Evolutionary conservation across 2,888 invertebrate genomes (phyloP).

Genomic region (Amblyteles armatorius): DNA sequence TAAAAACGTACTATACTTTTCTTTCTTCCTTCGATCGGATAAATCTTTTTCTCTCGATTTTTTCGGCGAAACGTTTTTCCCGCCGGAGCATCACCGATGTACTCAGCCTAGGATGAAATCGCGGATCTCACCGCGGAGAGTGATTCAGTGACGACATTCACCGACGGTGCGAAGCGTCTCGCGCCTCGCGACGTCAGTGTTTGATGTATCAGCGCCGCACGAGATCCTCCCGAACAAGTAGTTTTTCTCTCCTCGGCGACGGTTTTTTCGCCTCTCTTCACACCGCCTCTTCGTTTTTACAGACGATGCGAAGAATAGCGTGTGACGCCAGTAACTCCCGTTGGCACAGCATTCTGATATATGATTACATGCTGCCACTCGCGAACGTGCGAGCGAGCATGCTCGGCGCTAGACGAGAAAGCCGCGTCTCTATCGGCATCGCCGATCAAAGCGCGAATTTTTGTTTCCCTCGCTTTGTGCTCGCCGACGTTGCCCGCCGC

Average conservation of each 20-base stretch:
- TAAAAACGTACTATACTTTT: no score
- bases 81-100: not conserved
- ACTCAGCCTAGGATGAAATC: not conserved
- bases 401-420: constrained; percentile 11
- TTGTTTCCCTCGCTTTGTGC: constrained; percentile 25
- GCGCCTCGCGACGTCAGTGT: not conserved
- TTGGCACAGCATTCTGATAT: constrained; percentile 36
- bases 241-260: not conserved
- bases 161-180: not conserved
- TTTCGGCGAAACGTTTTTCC: not conserved
- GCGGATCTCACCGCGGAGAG: not conserved
- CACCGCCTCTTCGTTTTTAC: not conserved
- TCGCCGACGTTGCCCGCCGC: not conserved
- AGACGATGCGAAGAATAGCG: constrained; percentile 34
- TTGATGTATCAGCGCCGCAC: not conserved
- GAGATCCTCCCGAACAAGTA: not conserved
- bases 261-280: not conserved
- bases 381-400: not conserved
- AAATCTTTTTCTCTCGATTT: not conserved
- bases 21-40: no score
- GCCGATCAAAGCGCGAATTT: constrained; percentile 52
- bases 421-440: constrained; percentile 30
- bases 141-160: not conserved
- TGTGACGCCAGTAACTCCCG: constrained; percentile 46
- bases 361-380: constrained; percentile 38